Evolutionary conservation across 2,888 invertebrate species (phyloP).

Genomic region (Altica lythri): DNA sequence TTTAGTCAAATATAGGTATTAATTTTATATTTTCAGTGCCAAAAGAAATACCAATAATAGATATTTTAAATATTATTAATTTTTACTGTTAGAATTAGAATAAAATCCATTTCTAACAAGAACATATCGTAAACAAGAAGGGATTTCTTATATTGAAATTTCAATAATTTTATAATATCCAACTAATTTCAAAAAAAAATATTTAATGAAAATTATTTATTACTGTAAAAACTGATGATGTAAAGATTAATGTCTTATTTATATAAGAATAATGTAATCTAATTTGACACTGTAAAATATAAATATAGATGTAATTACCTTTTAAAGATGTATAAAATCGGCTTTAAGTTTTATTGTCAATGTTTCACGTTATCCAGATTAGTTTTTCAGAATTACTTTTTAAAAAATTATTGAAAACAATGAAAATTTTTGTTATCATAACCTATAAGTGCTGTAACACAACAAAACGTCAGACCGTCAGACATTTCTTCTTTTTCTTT

Average conservation of each 20-base stretch:
- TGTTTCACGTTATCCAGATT: conserved; percentile 6
- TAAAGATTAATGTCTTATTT: conserved; percentile 4
- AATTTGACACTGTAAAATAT: not conserved
- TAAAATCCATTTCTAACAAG: no score
- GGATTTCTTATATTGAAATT: not conserved
- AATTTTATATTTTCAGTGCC: no score
- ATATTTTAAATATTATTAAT: no score
- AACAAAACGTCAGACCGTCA: no score
- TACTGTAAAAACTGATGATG: conserved; percentile 1
- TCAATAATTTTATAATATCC: conserved; percentile 1
- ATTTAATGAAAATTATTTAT: no score
- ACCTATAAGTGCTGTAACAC: no score
- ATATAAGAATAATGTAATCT: not conserved
- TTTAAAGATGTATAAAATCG: not conserved
- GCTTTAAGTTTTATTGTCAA: conserved; percentile 5
- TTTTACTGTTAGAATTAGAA: no score
- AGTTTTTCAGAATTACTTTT: not conserved
- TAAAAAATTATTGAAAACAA: not conserved
- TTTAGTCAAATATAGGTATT: no score
- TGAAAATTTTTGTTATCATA: conserved; percentile 3
- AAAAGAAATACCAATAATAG: no score
- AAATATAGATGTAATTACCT: conserved; percentile 2
- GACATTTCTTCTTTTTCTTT: no score
- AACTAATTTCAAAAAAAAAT: not conserved
- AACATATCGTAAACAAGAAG: no score